phyloP scores from a whole-genome alignment of 2,113 vertebrate species.

The Hipposideros armiger region DNA sequence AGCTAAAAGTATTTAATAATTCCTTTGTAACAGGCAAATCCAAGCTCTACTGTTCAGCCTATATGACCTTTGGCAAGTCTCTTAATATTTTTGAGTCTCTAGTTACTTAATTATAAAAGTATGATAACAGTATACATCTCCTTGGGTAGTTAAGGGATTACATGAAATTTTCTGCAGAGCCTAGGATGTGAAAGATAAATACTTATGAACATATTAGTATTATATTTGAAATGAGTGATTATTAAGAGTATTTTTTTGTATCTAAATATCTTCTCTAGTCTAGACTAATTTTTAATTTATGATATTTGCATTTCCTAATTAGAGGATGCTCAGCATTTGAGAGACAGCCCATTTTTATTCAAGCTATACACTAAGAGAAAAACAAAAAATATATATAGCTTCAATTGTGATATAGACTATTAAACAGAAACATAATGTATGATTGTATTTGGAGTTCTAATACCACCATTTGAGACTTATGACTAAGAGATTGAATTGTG shows the following conservation, averaged over 20 bases:
- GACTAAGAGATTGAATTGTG: conserved; percentile 70
- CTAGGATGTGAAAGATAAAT: background rate
- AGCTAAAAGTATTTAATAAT: background rate
- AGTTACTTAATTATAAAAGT: background rate
- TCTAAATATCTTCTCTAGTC: background rate
- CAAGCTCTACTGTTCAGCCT: background rate
- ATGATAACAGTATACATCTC: background rate
- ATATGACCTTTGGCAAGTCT: background rate
- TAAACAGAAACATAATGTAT: conserved; percentile 54
- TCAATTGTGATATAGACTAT: conserved; percentile 42
- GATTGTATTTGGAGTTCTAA: conserved; percentile 64
- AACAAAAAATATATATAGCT: background rate
- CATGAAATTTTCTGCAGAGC: background rate
- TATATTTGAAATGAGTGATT: conserved; percentile 9
- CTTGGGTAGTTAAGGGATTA: background rate
- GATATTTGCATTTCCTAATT: conserved; percentile 51
- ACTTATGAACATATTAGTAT: background rate
- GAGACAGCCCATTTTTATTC: conserved; percentile 19
- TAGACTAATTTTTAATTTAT: conserved; percentile 55
- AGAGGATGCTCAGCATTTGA: conserved; percentile 34
- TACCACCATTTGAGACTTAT: conserved; percentile 48
- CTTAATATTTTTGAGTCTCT: background rate
- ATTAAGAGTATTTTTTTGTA: conserved; percentile 48
- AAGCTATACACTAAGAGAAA: conserved; percentile 37
- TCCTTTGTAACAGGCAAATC: background rate